Percentiles rank a stretch among this genome's conserved stretches.
phyloP scores from a whole-genome alignment of 1,140 invertebrate genomes.

The Drosophila azteca region DNA sequence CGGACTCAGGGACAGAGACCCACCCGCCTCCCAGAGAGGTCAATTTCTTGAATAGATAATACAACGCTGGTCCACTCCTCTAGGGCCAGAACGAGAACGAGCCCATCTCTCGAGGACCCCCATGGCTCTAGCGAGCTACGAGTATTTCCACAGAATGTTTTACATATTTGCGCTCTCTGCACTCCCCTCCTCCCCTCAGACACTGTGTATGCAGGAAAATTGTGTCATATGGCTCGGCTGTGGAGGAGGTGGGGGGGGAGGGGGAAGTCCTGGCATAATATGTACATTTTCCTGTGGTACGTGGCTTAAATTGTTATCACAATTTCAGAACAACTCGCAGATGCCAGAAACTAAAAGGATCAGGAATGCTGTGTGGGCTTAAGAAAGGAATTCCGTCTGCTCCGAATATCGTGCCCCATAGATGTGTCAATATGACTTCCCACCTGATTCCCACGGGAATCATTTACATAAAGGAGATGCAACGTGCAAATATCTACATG shows the following conservation, averaged over 20 bases:
- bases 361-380: not conserved
- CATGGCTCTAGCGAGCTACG: not conserved
- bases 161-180: conserved; percentile 68
- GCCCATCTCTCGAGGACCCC: conserved; percentile 1
- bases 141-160: conserved; percentile 54
- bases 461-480: not conserved
- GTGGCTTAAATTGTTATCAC: conserved; percentile 60
- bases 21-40: conserved; percentile 7
- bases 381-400: not conserved
- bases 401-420: conserved; percentile 7
- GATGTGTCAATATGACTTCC: not conserved
- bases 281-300: conserved; percentile 55
- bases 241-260: no score
- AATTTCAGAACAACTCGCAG: conserved; percentile 37
- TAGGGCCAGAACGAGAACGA: no score
- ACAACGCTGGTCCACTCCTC: conserved; percentile 13
- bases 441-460: not conserved
- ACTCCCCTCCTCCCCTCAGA: conserved; percentile 11
- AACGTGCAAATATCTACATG: no score
- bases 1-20: not conserved
- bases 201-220: conserved; percentile 38
- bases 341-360: conserved; percentile 29
- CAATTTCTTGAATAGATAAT: conserved; percentile 43
- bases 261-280: conserved; percentile 40
- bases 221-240: conserved; percentile 5